phyloP scores from a whole-genome alignment of 1,140 invertebrate genomes.

The Trichonephila inaurata region DNA sequence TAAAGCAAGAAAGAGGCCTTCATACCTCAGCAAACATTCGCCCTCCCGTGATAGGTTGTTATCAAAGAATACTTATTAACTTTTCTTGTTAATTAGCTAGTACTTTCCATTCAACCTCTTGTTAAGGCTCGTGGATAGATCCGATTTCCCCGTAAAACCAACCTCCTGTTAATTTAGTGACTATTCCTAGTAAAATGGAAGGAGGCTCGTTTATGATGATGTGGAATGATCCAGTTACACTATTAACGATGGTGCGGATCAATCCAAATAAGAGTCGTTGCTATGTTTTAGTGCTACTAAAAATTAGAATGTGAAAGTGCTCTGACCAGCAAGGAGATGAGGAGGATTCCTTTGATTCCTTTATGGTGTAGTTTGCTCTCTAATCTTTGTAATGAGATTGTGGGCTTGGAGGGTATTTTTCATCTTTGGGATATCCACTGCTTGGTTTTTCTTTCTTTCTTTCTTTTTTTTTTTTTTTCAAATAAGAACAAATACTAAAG shows the following conservation, averaged over 20 bases:
- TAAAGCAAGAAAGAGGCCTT: not conserved
- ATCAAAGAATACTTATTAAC: slow-evolving; percentile 44
- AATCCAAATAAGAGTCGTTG: not conserved
- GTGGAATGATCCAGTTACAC: slow-evolving; percentile 31
- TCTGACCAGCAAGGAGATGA: not conserved
- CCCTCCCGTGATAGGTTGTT: slow-evolving; percentile 7
- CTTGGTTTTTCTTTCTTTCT: too few relatives aligned
- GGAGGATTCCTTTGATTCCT: not conserved
- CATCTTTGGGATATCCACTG: too few relatives aligned
- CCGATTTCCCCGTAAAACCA: slow-evolving; percentile 40
- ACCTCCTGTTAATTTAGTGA: slow-evolving; percentile 35
- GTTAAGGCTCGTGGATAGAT: slow-evolving; percentile 31
- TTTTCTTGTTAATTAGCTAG: slow-evolving; percentile 33
- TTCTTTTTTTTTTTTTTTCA: too few relatives aligned
- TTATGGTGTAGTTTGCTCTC: not conserved
- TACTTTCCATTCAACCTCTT: slow-evolving; percentile 19
- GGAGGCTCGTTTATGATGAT: slow-evolving; percentile 40
- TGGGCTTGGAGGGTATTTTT: not conserved
- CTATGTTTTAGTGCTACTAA: slow-evolving; percentile 10
- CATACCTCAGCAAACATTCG: slow-evolving; percentile 8
- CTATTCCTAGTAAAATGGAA: slow-evolving; percentile 34
- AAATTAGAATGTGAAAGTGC: slow-evolving; percentile 20
- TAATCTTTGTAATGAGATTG: not conserved
- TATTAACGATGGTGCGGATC: slow-evolving; percentile 27
- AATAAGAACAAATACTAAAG: too few relatives aligned